These are phyloP conservation scores for Cydia strobilella DNA, from an alignment of 1,140 invertebrate species.

Conservation along the genomic window DNA sequence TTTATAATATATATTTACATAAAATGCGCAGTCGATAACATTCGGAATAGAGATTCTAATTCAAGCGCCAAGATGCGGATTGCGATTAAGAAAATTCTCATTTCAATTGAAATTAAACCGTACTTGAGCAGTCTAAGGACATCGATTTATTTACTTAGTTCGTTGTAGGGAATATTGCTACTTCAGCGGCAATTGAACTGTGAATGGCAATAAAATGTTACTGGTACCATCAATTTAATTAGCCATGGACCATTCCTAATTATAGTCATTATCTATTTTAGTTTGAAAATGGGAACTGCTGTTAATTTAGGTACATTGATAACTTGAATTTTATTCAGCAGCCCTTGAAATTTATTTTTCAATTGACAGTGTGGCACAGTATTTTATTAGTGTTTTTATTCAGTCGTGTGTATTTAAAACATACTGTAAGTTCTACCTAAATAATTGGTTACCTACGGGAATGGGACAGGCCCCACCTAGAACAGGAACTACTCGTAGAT, in stretches of 20 bases:
- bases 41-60: not conserved
- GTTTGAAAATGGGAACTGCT: no score
- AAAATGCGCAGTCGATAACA: not conserved
- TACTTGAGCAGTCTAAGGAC: constrained; percentile 32
- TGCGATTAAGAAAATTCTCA: constrained; percentile 38
- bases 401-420: no score
- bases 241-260: not conserved
- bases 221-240: not conserved
- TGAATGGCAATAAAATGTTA: not conserved
- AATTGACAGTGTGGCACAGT: no score
- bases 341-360: no score
- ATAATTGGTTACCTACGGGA: no score
- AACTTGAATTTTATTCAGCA: no score
- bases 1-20: not conserved
- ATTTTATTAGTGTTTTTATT: no score
- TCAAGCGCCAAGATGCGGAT: not conserved
- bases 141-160: constrained; percentile 29
- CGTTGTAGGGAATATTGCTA: constrained; percentile 16
- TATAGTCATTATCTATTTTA: no score
- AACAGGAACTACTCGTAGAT: no score
- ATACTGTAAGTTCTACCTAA: no score
- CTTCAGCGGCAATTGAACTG: not conserved
- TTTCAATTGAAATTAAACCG: constrained; percentile 41
- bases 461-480: no score
- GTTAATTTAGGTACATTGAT: no score